These are phyloP conservation scores for Parambassis ranga DNA, from an alignment of 2,797 vertebrate genomes.

Conservation along the genomic window DNA sequence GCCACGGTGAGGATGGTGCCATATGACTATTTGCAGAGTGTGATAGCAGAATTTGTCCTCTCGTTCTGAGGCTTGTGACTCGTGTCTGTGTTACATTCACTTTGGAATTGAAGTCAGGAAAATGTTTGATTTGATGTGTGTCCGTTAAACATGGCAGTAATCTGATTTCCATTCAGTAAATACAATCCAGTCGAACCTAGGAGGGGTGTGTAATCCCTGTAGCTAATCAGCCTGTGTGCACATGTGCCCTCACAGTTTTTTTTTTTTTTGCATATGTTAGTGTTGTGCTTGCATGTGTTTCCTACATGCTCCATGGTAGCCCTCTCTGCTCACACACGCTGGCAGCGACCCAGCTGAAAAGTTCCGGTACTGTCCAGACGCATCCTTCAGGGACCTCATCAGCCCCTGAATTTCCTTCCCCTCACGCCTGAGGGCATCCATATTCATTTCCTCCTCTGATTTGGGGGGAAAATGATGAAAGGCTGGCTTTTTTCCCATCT, in stretches of 20 bases:
- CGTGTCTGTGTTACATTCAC: neutral
- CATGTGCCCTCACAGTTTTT: neutral
- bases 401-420: constrained; percentile 80
- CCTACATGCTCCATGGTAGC: constrained; percentile 54
- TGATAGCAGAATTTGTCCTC: constrained; percentile 12
- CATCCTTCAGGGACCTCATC: constrained; percentile 85
- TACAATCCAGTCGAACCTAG: neutral
- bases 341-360: constrained; percentile 70
- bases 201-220: neutral
- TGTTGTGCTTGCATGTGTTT: constrained; percentile 56
- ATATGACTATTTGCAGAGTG: constrained; percentile 18
- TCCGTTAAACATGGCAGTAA: neutral
- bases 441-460: constrained; percentile 87
- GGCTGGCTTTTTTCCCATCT: constrained; percentile 72
- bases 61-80: constrained; percentile 14
- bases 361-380: constrained; percentile 82
- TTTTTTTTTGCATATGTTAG: constrained; percentile 16
- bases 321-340: constrained; percentile 51
- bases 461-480: constrained; percentile 84
- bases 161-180: neutral
- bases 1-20: constrained; percentile 17
- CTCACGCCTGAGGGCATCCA: constrained; percentile 82
- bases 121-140: neutral
- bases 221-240: neutral
- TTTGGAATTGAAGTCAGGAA: neutral